Base-by-base conservation (phyloP, 1,140 invertebrate species). In the Bacillus rossius region DNA sequence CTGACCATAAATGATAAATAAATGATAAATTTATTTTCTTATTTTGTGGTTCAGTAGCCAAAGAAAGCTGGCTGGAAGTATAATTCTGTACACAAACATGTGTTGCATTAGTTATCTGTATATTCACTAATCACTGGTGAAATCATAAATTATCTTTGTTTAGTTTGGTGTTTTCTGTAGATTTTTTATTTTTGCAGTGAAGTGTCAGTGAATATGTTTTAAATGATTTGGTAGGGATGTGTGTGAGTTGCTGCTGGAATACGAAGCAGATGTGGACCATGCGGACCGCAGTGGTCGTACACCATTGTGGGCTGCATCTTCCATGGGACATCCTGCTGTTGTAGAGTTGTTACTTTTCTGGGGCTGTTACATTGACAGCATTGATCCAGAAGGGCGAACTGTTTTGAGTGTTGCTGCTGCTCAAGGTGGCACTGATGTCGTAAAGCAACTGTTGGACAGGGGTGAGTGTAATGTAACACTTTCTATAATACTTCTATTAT, bases 321-420 rank as follows among this genome's bases (percentile, higher is more conserved):
- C 89, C 14, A 92, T 91, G 83, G 91, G 91, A 2, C 90, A 94
- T 70, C 82, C 87, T 7, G 79, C 83, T 16, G 88, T 94, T 20
- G 89, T 94, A 1, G 83, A 85, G 40, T 74, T 92, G 38, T 72
- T 94, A 22, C 74, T 95, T 25, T 92, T 92, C 73, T 93, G 91
- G 90, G 91, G 91, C 20, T 91, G 90, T 64, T 90, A 90, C 67
- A 88, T 93, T 19, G 91, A 94, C 73, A 87, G 87, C 55, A 93
- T 94, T 69, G 92, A 95, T 71, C 83, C 84, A 16, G 93, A 96
- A 74, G 95, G 95, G 19, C 81, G 94, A 38, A 97, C 92, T 0
- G 94, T 91, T 13, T 75, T 92, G 0, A 88, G 86, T 54, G 89
- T 94, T 1, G 91, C 92, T 1, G 90, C 91, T 16, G 89, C 91